phyloP scores from a whole-genome alignment of 1,140 invertebrate species.

The Akabosia matsudoensis region DNA sequence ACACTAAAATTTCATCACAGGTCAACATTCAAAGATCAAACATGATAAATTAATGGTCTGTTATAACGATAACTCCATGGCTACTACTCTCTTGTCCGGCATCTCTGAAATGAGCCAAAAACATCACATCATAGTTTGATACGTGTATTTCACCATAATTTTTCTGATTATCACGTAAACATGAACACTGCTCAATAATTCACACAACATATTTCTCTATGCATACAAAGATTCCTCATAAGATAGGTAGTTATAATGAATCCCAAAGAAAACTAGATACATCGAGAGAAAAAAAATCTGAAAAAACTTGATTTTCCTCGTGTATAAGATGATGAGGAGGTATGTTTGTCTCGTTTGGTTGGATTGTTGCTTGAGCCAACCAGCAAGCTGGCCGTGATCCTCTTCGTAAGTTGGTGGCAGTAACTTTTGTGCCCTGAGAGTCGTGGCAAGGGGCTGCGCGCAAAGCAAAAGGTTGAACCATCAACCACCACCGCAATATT shows the following conservation, averaged over 20 bases:
- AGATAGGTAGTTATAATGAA: too few species aligned
- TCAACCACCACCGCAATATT: background rate
- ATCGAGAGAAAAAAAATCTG: background rate
- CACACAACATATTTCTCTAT: background rate
- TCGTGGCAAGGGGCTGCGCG: background rate
- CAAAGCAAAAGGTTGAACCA: slow-evolving; percentile 22
- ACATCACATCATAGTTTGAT: too few species aligned
- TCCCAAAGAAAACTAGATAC: background rate
- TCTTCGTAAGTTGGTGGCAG: slow-evolving; percentile 19
- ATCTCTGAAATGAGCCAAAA: too few species aligned
- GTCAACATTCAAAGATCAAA: too few species aligned
- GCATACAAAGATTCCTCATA: background rate
- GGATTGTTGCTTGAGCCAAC: slow-evolving; percentile 13
- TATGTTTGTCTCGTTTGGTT: background rate
- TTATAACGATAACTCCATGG: too few species aligned
- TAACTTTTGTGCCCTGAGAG: slow-evolving; percentile 16
- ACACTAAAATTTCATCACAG: too few species aligned
- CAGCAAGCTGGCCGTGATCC: background rate
- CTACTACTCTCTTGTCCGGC: background rate
- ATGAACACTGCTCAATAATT: background rate
- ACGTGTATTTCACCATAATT: background rate
- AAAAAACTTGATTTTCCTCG: too few species aligned
- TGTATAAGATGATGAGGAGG: background rate
- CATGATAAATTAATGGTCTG: too few species aligned
- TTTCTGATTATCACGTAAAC: background rate